Conservation (phyloP, 2,113 vertebrate species). For the Notechis scutatus region DNA sequence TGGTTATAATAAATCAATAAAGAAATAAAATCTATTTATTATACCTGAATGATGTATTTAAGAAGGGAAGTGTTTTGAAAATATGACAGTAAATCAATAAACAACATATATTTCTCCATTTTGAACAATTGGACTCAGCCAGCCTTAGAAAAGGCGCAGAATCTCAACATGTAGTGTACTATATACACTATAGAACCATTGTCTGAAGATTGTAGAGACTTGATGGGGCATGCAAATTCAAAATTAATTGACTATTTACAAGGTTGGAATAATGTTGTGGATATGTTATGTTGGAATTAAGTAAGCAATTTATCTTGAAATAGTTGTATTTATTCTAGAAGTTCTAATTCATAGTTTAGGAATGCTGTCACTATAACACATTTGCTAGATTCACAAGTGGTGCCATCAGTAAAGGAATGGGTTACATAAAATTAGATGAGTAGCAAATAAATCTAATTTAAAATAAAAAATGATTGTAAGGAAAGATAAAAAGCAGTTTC, state of each 20-base stretch:
- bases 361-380: background rate
- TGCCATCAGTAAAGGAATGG: background rate
- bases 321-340: background rate
- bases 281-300: background rate
- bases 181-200: background rate
- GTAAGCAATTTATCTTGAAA: background rate
- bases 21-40: background rate
- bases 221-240: background rate
- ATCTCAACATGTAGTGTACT: too few relatives aligned
- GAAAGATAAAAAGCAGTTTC: background rate
- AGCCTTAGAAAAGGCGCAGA: background rate
- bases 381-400: background rate
- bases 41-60: conserved; percentile 26
- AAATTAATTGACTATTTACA: background rate
- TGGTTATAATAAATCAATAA: background rate
- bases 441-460: too few relatives aligned
- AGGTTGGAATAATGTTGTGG: background rate
- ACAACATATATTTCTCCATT: background rate
- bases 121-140: background rate
- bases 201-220: background rate
- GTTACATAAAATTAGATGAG: too few relatives aligned
- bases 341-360: background rate
- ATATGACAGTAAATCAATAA: background rate
- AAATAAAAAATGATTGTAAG: background rate
- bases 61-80: background rate